These are phyloP conservation scores for Rhineura floridana DNA, from an alignment of 2,113 vertebrate genomes.

Conservation along the genomic window DNA sequence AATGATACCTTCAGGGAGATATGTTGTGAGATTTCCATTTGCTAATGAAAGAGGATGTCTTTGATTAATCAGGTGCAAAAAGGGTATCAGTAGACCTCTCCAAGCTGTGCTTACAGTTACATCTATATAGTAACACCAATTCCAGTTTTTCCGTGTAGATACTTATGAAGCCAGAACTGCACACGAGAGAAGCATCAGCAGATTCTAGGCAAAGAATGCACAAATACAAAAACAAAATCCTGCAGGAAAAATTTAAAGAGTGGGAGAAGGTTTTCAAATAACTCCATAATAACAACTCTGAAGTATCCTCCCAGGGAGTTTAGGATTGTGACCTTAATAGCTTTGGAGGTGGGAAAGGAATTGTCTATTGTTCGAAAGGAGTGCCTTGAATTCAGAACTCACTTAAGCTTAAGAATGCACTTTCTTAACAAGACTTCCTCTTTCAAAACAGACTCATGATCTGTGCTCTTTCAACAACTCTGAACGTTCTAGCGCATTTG, in stretches of 20 bases:
- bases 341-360: not conserved
- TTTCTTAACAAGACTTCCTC: constrained; percentile 5
- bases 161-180: not conserved
- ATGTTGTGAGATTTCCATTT: constrained; percentile 17
- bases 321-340: not conserved
- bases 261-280: not conserved
- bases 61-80: constrained; percentile 13
- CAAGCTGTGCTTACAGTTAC: not conserved
- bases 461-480: no score
- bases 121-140: not conserved
- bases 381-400: not conserved
- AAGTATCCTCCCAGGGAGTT: no score
- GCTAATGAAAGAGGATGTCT: constrained; percentile 22
- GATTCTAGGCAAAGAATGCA: not conserved
- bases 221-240: not conserved
- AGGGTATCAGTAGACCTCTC: not conserved
- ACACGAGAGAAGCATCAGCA: not conserved
- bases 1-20: constrained; percentile 14
- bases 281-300: no score
- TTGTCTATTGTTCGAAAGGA: not conserved
- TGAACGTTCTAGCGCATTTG: constrained; percentile 37
- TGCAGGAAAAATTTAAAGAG: not conserved
- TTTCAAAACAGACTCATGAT: not conserved
- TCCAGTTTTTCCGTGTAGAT: not conserved
- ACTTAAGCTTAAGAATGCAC: no score